Conservation (phyloP, 30 jellyfish, hydroid and myxozoan species). For the Nemopilema nomurai region DNA sequence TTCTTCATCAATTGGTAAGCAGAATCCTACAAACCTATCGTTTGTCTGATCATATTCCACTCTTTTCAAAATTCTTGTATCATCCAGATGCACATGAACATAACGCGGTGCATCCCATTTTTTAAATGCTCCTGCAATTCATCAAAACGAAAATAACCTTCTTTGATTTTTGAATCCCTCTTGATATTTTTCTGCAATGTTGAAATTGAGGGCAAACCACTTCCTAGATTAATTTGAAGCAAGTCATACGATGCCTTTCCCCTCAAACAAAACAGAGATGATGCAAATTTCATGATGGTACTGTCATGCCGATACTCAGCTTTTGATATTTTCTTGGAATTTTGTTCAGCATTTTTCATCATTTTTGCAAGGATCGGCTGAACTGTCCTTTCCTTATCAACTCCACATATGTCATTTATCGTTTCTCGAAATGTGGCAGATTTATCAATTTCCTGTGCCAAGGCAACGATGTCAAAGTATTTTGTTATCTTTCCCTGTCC, state of each 20-base stretch:
- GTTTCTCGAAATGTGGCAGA: too few relatives aligned
- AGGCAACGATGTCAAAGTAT: too few relatives aligned
- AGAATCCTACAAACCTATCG: slow-evolving; percentile 33
- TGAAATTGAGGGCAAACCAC: slow-evolving; percentile 3
- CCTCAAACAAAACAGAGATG: slow-evolving; percentile 7
- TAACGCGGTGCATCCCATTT: slow-evolving; percentile 18
- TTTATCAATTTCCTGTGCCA: too few relatives aligned
- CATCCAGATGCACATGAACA: slow-evolving; percentile 50
- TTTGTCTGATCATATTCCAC: slow-evolving; percentile 41
- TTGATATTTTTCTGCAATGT: slow-evolving; percentile 8
- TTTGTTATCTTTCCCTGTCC: too few relatives aligned
- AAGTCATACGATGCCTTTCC: slow-evolving; percentile 37
- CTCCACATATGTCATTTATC: too few relatives aligned
- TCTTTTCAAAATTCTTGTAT: slow-evolving; percentile 33
- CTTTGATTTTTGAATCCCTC: slow-evolving; percentile 22
- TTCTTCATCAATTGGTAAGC: slow-evolving; percentile 7
- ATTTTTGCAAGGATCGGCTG: too few relatives aligned
- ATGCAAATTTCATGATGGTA: slow-evolving; percentile 19
- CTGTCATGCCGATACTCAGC: slow-evolving; percentile 10
- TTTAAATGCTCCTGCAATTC: slow-evolving; percentile 44
- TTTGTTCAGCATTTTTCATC: too few relatives aligned
- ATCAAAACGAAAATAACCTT: slow-evolving; percentile 48
- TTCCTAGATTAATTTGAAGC: slow-evolving; percentile 8
- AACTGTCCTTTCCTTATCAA: too few relatives aligned
- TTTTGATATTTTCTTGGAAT: too few relatives aligned